phyloP scores from a whole-genome alignment of 2,113 vertebrate species.

The Nycticebus coucang region DNA sequence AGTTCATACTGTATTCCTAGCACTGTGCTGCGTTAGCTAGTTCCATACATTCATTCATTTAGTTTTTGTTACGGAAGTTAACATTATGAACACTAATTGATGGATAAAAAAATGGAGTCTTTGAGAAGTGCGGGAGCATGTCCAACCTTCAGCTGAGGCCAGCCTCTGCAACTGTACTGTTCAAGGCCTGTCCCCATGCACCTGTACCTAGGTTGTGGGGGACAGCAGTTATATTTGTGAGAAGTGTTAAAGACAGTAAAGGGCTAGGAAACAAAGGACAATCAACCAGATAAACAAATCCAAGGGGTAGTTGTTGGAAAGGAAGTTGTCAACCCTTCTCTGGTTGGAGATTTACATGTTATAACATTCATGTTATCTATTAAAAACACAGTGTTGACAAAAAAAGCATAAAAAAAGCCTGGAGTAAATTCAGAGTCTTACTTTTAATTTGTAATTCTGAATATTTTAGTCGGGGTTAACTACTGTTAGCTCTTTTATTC shows the following conservation, averaged over 20 bases:
- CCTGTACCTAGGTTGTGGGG: neutral
- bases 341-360: neutral
- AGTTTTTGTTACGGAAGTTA: neutral
- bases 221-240: neutral
- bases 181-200: neutral
- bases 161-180: neutral
- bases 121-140: neutral
- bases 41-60: neutral
- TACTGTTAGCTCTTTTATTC: conserved; percentile 35
- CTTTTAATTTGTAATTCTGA: conserved; percentile 27
- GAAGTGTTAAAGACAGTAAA: neutral
- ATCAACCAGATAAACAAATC: neutral
- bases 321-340: neutral
- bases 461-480: neutral
- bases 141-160: neutral
- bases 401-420: neutral
- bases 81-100: neutral
- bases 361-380: neutral
- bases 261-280: neutral
- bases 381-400: conserved; percentile 10
- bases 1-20: neutral
- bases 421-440: conserved; percentile 1
- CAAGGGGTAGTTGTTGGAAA: neutral
- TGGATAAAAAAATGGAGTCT: neutral
- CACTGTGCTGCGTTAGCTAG: neutral